Percentiles rank a stretch among this genome's conserved stretches.
Evolutionary conservation across 1,140 invertebrate genomes (phyloP).

Genomic region (Musca vetustissima): DNA sequence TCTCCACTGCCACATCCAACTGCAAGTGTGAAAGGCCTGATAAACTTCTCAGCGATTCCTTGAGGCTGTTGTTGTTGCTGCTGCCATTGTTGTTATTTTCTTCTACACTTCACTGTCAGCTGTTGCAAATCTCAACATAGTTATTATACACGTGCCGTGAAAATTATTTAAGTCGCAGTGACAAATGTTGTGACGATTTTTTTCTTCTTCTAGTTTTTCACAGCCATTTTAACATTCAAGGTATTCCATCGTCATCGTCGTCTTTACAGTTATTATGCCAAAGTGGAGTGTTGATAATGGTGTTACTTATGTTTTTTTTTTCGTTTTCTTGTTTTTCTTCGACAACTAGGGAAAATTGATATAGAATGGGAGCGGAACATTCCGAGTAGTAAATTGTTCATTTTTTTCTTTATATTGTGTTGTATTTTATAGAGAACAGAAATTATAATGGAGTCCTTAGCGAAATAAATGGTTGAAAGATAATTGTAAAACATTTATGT

Average conservation of each 20-base stretch:
- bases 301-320: constrained; percentile 6
- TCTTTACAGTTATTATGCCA: neutral
- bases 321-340: neutral
- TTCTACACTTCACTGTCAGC: constrained; percentile 9
- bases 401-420: no score
- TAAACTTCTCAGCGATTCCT: neutral
- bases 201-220: neutral
- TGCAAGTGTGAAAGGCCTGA: constrained; percentile 12
- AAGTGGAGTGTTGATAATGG: constrained; percentile 18
- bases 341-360: no score
- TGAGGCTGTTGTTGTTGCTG: neutral
- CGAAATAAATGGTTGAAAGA: no score
- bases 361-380: no score
- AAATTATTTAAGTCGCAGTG: constrained; percentile 20
- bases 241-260: neutral
- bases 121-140: constrained; percentile 23
- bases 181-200: constrained; percentile 15
- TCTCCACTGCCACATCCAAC: no score
- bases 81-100: neutral
- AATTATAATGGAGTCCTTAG: no score
- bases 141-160: constrained; percentile 19
- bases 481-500: no score
- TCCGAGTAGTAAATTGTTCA: no score
- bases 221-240: constrained; percentile 2
- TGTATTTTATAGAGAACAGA: no score